Evolutionary conservation across 2,888 invertebrate genomes (phyloP).

Genomic region (Phalera bucephala): DNA sequence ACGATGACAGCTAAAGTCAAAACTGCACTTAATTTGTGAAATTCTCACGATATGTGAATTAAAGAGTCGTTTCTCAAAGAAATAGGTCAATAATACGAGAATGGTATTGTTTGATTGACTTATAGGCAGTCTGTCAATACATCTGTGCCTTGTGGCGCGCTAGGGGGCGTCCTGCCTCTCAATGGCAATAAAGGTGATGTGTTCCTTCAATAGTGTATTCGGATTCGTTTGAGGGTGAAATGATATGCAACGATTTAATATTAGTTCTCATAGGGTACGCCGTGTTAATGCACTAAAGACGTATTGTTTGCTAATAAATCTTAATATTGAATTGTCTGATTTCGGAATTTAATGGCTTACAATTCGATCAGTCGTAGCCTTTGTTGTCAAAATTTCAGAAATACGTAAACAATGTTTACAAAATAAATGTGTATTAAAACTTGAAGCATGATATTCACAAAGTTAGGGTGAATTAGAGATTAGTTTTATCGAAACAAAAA

Average conservation of each 20-base stretch:
- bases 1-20: conserved; percentile 68
- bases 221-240: conserved; percentile 70
- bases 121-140: conserved; percentile 81
- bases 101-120: conserved; percentile 73
- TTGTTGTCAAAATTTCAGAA: too few species aligned
- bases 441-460: too few species aligned
- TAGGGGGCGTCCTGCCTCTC: conserved; percentile 56
- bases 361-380: too few species aligned
- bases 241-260: conserved; percentile 79
- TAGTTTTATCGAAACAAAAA: too few species aligned
- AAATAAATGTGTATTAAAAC: too few species aligned
- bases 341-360: conserved; percentile 3
- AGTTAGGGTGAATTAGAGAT: too few species aligned
- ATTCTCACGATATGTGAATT: conserved; percentile 77
- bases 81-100: conserved; percentile 77
- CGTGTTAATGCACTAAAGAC: conserved; percentile 14
- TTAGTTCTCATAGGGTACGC: conserved; percentile 58
- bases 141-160: conserved; percentile 47
- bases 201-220: conserved; percentile 56
- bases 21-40: conserved; percentile 62
- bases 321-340: conserved; percentile 19
- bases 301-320: conserved; percentile 29
- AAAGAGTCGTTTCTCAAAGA: conserved; percentile 78
- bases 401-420: too few species aligned
- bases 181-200: conserved; percentile 54